Conservation (phyloP, 2,113 vertebrate species). For the Ammodytes marinus region DNA sequence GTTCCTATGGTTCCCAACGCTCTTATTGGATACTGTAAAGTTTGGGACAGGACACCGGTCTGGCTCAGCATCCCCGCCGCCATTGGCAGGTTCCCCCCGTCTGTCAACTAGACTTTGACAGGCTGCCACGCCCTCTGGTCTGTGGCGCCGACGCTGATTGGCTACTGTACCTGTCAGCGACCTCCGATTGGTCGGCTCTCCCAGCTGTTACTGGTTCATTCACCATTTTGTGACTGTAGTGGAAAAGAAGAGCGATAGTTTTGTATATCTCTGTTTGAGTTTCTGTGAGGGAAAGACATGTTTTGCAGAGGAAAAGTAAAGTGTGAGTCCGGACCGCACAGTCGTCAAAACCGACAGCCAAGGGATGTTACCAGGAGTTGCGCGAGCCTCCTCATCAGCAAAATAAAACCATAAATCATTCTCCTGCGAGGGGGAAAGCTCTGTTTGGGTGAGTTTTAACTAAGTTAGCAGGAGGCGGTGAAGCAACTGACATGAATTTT, state of each 20-base stretch:
- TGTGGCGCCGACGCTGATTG: constrained; percentile 74
- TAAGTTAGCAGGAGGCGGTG: constrained; percentile 51
- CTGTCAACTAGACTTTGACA: constrained; percentile 75
- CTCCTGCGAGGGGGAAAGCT: constrained; percentile 55
- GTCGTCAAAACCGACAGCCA: constrained; percentile 67
- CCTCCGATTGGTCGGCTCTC: constrained; percentile 86
- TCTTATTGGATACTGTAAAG: constrained; percentile 91
- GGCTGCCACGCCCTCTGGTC: constrained; percentile 53
- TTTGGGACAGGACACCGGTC: constrained; percentile 83
- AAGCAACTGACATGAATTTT: constrained; percentile 41
- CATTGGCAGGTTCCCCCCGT: constrained; percentile 79
- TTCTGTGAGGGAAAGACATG: constrained; percentile 82
- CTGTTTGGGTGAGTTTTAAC: constrained; percentile 84
- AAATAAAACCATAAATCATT: constrained; percentile 79
- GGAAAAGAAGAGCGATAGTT: constrained; percentile 90
- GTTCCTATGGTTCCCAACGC: constrained; percentile 86
- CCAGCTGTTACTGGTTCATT: constrained; percentile 98
- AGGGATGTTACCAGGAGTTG: constrained; percentile 68
- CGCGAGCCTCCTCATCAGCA: constrained; percentile 61
- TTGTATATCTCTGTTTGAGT: constrained; percentile 83
- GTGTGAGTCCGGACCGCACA: constrained; percentile 58
- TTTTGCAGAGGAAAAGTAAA: constrained; percentile 80
- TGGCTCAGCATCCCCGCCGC: constrained; percentile 54
- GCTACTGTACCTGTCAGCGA: constrained; percentile 85
- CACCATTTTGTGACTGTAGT: constrained; percentile 98